Evolutionary conservation across 1,140 invertebrate genomes (phyloP), one percentile per base, ranked within the genome.

Genomic region (Globodera rostochiensis): DNA sequence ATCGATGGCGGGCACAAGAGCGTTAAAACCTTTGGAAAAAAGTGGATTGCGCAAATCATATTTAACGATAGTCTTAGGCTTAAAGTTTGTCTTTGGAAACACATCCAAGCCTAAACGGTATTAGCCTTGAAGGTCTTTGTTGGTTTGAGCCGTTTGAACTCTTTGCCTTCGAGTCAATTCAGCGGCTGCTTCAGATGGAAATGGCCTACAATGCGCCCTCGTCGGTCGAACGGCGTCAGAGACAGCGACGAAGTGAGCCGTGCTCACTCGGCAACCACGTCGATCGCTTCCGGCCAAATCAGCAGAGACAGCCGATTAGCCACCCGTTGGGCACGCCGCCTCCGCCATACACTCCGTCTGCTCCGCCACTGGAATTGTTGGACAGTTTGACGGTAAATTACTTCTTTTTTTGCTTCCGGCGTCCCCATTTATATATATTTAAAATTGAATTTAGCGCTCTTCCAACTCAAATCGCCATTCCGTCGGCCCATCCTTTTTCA

Each of bases 271-370:
- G 15, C 21, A 15, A 15, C 45, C 50, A 13, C 47, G 50, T 80
- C 49, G 45, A 78, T 13, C 46, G 25, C 21, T 36, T 64, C 36
- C 49, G 25, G 49, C 13, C 70, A 6, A 66, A 69, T 50, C 77
- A 60, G 21, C 21, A 47, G 49, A 64, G 21, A 13, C 25, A 11
- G 46, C 60, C 19, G 13, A 77, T 67, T 0, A 47, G 19, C 13
- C 15, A 77, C 19, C 53, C 57, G 49, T 46, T 80, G 13, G 85
- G 77, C 46, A 84, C 85, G 25, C 85, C 84, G 13, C 84, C 84
- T 15, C 84, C 84, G 21, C 84, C 84, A 8, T 85, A 85, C 69
- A 83, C 84, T 45, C 81, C 84, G n/a, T 77, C 75, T 45, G 79
- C 80, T 57, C 83, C 81, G 57, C 70, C 81, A 36, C 49, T 78